A percentile compares a stretch with the other conserved stretches of the same genome.
phyloP scores from a whole-genome alignment of 2,888 invertebrate genomes.

The Tanytarsus gracilentus region DNA sequence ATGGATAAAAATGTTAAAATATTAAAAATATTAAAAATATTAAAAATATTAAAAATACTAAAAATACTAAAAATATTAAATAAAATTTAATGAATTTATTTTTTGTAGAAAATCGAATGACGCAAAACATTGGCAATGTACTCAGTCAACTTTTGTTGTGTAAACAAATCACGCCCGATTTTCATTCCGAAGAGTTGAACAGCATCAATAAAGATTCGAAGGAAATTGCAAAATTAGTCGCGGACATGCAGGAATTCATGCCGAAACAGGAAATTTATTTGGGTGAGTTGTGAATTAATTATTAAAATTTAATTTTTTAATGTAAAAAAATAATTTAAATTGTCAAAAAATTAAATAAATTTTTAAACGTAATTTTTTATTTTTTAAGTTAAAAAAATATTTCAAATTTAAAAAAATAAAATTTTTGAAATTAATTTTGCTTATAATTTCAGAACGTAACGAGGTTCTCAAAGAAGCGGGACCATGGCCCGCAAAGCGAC shows the following conservation, averaged over 20 bases:
- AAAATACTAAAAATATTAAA: no score
- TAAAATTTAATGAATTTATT: no score
- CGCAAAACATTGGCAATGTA: constrained; percentile 79
- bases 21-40: no score
- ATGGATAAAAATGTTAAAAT: no score
- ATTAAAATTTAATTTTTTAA: neutral
- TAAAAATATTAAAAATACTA: no score
- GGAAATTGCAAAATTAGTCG: constrained; percentile 67
- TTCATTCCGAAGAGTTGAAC: constrained; percentile 79
- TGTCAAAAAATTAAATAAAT: no score
- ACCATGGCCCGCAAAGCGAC: constrained; percentile 61
- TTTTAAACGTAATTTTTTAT: no score
- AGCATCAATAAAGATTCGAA: constrained; percentile 78
- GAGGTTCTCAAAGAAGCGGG: constrained; percentile 59
- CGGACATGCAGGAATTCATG: constrained; percentile 75
- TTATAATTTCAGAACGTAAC: constrained; percentile 52
- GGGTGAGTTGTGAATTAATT: constrained; percentile 46
- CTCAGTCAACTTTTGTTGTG: constrained; percentile 80
- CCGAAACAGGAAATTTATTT: constrained; percentile 73
- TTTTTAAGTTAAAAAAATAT: neutral
- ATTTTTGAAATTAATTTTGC: neutral
- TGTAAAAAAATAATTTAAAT: no score
- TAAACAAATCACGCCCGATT: constrained; percentile 81
- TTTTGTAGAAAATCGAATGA: constrained; percentile 68
- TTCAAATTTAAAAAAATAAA: neutral